Base-by-base conservation (phyloP, 2,888 invertebrate species). In the Calliopum simillimum region DNA sequence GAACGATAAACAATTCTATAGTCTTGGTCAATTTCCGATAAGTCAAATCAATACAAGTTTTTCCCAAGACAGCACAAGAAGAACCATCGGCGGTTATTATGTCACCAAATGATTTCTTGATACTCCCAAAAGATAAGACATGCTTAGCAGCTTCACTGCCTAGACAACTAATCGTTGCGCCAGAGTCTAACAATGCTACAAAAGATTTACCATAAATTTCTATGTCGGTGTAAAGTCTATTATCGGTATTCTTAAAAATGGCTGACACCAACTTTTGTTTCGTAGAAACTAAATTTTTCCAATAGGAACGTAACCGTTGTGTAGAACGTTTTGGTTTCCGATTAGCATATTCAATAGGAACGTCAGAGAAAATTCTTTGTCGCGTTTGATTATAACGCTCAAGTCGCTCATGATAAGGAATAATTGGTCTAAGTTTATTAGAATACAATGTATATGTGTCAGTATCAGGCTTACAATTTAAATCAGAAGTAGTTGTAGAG, bases 251-350 rank as follows among this genome's bases (percentile, higher is more conserved):
- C 5, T 13, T n/a, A 51, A 51, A 51, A 51, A 51, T 51, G 5
- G 51, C n/a, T 5, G 51, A 51, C 51, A 51, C 5, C 16, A 51
- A 6, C 16, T 51, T 51, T 51, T n/a, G n/a, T n/a, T n/a, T n/a
- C n/a, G n/a, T n/a, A n/a, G n/a, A n/a, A n/a, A n/a, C n/a, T n/a
- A n/a, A n/a, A 51, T 51, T n/a, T 51, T 51, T 51, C 51, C 51
- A 51, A 51, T 13, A 51, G 5, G 8, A 53, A 14, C 65, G 68
- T 5, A 64, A 55, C 13, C 49, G 67, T 14, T 71, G 61, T 64
- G 63, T 71, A 3, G 67, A 56, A 3, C 68, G 58, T 23, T 68
- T 80, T 51, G 46, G 62, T 19, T 70, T 62, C 1, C 64, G 5
- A 1, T 65, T 67, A 12, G 13, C 44, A 4, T 58, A 14, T 8